Evolutionary conservation across 2,113 vertebrate species (phyloP).

Genomic region (Cebus imitator): DNA sequence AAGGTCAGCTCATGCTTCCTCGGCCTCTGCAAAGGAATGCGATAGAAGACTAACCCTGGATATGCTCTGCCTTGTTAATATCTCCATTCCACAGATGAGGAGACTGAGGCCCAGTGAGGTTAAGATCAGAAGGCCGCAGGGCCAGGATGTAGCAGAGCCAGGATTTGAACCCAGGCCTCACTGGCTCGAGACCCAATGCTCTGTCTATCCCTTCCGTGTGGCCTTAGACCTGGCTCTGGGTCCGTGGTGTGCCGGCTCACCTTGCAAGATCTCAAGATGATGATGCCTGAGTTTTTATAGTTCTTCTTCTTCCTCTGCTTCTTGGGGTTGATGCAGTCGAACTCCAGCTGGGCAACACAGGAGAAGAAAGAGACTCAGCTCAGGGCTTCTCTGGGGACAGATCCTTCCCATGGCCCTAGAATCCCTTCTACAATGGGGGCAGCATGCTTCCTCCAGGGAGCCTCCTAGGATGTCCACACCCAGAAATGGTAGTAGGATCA

Average conservation of each 20-base stretch:
- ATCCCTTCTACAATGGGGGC: background rate
- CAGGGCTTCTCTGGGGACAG: background rate
- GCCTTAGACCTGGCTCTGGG: background rate
- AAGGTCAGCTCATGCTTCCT: background rate
- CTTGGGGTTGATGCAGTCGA: conserved; percentile 98
- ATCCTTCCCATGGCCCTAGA: background rate
- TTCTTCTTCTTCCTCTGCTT: conserved; percentile 99
- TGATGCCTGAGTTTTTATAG: conserved; percentile 97
- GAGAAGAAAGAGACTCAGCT: background rate
- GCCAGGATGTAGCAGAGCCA: background rate
- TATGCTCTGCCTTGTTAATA: background rate
- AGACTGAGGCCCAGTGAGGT: background rate
- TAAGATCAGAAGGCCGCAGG: background rate
- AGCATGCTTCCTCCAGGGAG: conserved; percentile 5
- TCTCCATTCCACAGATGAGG: background rate
- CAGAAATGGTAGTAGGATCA: background rate
- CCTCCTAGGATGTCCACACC: background rate
- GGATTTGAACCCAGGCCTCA: background rate
- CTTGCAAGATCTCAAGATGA: conserved; percentile 95
- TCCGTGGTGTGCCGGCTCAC: conserved; percentile 77
- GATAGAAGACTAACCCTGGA: background rate
- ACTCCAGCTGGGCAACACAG: conserved; percentile 89
- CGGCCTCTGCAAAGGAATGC: background rate
- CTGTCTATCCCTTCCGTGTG: background rate
- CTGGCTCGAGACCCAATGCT: background rate